Percentiles rank a stretch among this genome's conserved stretches.
Evolutionary conservation across 2,888 invertebrate species (phyloP).

Genomic region (Drosophila emarginata): DNA sequence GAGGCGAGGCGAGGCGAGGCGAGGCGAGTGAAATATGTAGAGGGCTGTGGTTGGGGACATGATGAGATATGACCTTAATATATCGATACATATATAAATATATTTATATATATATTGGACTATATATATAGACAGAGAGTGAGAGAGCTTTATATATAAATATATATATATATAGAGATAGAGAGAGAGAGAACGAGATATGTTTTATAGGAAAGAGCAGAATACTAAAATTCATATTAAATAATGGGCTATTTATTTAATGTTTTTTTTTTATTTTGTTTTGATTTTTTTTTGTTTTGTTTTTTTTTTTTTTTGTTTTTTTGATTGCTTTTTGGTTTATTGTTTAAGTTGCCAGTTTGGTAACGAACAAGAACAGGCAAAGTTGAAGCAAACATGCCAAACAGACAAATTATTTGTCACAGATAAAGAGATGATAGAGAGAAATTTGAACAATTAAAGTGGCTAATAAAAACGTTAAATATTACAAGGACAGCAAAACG

Average conservation of each 20-base stretch:
- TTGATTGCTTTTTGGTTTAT: constrained; percentile 18
- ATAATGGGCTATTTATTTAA: constrained; percentile 54
- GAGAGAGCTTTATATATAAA: background rate
- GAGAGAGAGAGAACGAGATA: background rate
- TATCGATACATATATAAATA: constrained; percentile 1
- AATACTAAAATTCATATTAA: constrained; percentile 70
- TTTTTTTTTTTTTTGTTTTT: too few relatives aligned
- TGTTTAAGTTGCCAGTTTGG: constrained; percentile 19
- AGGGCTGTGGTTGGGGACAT: constrained; percentile 31
- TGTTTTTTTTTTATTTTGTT: constrained; percentile 39
- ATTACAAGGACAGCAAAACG: constrained; percentile 65
- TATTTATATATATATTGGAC: background rate
- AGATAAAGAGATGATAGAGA: constrained; percentile 17
- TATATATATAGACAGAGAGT: constrained; percentile 47
- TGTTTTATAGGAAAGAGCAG: constrained; percentile 19
- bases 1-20: background rate
- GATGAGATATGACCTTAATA: constrained; percentile 50
- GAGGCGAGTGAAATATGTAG: background rate
- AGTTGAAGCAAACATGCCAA: constrained; percentile 72
- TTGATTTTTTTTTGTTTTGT: constrained; percentile 30
- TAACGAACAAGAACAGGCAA: constrained; percentile 71
- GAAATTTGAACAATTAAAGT: constrained; percentile 24
- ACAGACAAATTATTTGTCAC: constrained; percentile 54
- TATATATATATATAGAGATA: background rate
- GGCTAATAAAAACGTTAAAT: constrained; percentile 53